Evolutionary conservation across 2,797 vertebrate species (phyloP).

Genomic region (Cercopithecus mitis): DNA sequence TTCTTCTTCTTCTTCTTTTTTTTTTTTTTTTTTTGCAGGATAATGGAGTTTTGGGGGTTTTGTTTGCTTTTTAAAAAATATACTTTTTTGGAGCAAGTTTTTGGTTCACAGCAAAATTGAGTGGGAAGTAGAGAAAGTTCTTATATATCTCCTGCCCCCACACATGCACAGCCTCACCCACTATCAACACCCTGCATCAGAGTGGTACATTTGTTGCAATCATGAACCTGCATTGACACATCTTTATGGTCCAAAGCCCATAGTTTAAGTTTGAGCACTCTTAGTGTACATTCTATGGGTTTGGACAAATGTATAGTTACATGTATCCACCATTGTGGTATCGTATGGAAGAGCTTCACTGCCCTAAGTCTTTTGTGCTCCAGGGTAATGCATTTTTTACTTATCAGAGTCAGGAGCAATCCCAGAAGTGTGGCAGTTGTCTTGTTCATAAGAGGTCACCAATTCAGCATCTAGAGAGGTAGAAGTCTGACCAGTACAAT

Average conservation of each 20-base stretch:
- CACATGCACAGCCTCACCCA: rapidly evolving
- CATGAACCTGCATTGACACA: not conserved
- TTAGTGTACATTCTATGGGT: not conserved
- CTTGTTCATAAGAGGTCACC: not conserved
- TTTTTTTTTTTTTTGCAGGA: not conserved
- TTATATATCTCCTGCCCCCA: rapidly evolving
- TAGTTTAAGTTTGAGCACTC: not conserved
- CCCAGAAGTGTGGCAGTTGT: not conserved
- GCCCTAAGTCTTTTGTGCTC: not conserved
- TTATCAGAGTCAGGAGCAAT: not conserved
- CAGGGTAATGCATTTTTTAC: no score
- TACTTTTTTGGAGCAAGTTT: not conserved
- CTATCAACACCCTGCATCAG: not conserved
- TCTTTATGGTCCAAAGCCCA: not conserved
- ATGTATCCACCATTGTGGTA: rapidly evolving
- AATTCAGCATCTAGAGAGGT: not conserved
- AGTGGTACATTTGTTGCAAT: not conserved
- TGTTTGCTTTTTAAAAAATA: not conserved
- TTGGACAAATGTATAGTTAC: not conserved
- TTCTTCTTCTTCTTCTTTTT: no score
- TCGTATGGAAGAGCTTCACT: not conserved
- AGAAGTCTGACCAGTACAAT: not conserved
- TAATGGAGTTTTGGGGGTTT: not conserved
- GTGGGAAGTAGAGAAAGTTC: not conserved
- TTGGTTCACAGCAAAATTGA: not conserved